Conservation (phyloP, 2,888 invertebrate genomes). For the Diarsia brunnea region DNA sequence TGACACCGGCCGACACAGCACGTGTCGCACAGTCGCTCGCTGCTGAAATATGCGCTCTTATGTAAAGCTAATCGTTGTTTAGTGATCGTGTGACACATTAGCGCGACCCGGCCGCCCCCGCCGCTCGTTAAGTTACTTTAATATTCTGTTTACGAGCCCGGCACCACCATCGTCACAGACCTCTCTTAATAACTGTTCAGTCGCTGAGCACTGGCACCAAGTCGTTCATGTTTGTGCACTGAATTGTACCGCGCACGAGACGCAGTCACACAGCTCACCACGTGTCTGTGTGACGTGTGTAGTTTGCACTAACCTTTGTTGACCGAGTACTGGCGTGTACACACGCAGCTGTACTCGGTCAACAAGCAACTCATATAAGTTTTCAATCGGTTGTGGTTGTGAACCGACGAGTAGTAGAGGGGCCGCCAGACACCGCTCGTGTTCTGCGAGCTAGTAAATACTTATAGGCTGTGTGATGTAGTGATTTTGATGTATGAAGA, state of each 20-base stretch:
- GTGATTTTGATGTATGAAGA: no score
- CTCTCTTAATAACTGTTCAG: neutral
- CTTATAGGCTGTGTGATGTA: no score
- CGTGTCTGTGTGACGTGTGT: neutral
- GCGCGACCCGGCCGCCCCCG: no score
- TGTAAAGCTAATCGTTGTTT: conserved; percentile 20
- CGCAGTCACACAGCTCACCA: neutral
- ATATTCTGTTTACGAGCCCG: conserved; percentile 27
- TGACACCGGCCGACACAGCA: no score
- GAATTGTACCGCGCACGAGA: no score
- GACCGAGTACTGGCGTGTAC: no score
- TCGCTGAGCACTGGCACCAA: neutral
- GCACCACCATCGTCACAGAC: neutral
- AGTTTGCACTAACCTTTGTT: no score
- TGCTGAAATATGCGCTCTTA: neutral
- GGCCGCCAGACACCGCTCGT: no score
- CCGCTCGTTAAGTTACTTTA: conserved; percentile 33
- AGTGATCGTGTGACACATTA: conserved; percentile 21
- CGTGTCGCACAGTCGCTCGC: neutral
- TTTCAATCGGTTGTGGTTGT: conserved; percentile 1
- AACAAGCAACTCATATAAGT: conserved; percentile 14
- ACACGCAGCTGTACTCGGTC: no score
- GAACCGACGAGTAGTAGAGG: no score
- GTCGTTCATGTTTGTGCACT: neutral
- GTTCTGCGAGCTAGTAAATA: no score